Conservation (phyloP, 1,140 invertebrate species). For the Drosophila sp. region DNA sequence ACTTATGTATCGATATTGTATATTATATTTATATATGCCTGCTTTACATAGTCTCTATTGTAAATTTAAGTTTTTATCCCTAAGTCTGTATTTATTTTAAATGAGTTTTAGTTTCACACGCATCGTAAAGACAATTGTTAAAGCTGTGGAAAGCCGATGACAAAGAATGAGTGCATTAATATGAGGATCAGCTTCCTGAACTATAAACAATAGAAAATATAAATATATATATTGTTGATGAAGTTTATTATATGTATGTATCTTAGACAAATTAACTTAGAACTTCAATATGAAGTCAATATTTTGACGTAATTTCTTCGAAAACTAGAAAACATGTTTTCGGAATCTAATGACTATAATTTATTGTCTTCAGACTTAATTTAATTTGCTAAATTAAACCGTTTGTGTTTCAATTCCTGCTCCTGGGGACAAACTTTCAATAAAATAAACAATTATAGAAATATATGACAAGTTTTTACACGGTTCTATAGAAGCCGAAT, state of each 20-base stretch:
- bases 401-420: too few relatives aligned
- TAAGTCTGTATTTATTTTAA: constrained; percentile 6
- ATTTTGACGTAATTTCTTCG: not conserved
- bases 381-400: too few relatives aligned
- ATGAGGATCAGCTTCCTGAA: not conserved
- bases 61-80: not conserved
- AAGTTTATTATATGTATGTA: not conserved
- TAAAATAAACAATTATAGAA: not conserved
- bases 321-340: not conserved
- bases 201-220: not conserved
- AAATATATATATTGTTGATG: not conserved
- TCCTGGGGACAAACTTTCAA: not conserved
- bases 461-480: too few relatives aligned
- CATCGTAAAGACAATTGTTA: not conserved
- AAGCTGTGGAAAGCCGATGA: not conserved
- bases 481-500: too few relatives aligned
- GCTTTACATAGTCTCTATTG: not conserved
- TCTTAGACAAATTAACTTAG: not conserved
- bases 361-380: not conserved
- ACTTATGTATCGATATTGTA: not conserved
- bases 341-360: not conserved
- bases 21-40: not conserved
- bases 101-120: not conserved
- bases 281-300: not conserved
- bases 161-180: not conserved